Conservation (phyloP, 2,888 invertebrate species). For the Drosophila meridiana region DNA sequence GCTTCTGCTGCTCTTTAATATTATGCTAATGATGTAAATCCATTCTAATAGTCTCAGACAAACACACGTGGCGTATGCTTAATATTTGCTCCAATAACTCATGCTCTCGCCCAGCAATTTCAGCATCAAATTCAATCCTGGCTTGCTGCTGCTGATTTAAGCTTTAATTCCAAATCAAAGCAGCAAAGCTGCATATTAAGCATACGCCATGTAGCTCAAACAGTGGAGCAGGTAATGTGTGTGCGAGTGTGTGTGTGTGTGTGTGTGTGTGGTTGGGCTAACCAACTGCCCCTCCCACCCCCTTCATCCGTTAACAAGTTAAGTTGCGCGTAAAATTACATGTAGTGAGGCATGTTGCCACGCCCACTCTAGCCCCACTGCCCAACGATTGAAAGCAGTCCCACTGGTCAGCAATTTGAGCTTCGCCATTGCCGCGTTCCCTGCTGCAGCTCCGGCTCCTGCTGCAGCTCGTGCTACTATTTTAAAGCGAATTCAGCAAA, state of each 20-base stretch:
- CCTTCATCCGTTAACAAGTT: slow-evolving; percentile 67
- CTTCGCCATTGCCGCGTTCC: background rate
- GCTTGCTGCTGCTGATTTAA: slow-evolving; percentile 60
- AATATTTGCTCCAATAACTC: slow-evolving; percentile 42
- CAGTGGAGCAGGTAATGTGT: slow-evolving; percentile 32
- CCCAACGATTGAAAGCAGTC: slow-evolving; percentile 23
- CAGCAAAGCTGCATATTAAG: slow-evolving; percentile 58
- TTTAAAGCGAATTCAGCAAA: slow-evolving; percentile 80
- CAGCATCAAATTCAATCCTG: slow-evolving; percentile 37
- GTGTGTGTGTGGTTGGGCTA: background rate
- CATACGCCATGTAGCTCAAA: slow-evolving; percentile 74
- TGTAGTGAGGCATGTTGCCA: slow-evolving; percentile 76
- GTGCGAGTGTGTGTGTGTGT: background rate
- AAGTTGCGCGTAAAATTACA: slow-evolving; percentile 84
- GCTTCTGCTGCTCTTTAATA: slow-evolving; percentile 5
- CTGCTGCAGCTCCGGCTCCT: background rate
- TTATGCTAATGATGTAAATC: slow-evolving; percentile 39
- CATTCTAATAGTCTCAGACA: slow-evolving; percentile 38
- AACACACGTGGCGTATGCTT: slow-evolving; percentile 57
- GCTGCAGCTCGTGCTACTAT: slow-evolving; percentile 26
- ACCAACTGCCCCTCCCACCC: background rate
- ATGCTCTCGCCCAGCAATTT: slow-evolving; percentile 40
- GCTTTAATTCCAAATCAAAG: slow-evolving; percentile 75
- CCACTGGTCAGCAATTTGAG: slow-evolving; percentile 75
- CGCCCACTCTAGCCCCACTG: slow-evolving; percentile 34